These are phyloP conservation scores for Sylvilagus bachmani DNA, from an alignment of 2,113 vertebrate species.

Conservation along the genomic window DNA sequence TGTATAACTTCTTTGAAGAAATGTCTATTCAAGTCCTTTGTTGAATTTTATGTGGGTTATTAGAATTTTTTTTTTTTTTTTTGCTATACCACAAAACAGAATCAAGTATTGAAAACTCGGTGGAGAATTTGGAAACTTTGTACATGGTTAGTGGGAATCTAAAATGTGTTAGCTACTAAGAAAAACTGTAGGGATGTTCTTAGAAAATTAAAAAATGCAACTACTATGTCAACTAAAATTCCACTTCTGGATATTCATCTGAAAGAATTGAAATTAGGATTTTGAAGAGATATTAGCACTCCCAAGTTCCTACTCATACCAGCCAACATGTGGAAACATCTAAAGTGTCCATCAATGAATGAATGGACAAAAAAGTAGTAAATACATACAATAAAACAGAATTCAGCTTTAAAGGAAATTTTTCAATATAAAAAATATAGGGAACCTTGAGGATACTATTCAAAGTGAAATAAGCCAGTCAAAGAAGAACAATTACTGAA, in stretches of 20 bases:
- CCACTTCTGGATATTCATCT: not conserved
- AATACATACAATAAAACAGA: not conserved
- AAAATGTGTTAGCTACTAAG: not conserved
- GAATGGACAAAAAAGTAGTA: not conserved
- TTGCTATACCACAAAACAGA: not conserved
- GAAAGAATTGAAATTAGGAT: not conserved
- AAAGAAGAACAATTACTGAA: not conserved
- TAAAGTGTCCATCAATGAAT: not conserved
- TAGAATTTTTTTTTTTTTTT: not conserved
- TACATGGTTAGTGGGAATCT: not conserved
- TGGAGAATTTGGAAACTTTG: not conserved
- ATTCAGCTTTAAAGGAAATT: not conserved
- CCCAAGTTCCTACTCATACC: too few species aligned
- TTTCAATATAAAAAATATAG: not conserved
- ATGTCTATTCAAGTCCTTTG: not conserved
- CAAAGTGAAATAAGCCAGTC: not conserved
- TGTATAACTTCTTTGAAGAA: not conserved
- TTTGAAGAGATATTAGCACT: not conserved
- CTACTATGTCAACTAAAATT: not conserved
- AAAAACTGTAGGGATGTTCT: not conserved
- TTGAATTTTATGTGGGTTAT: not conserved
- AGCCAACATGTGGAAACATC: not conserved
- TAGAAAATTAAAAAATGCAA: not conserved
- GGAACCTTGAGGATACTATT: not conserved
- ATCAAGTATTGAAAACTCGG: not conserved